A percentile compares a stretch with the other conserved stretches of the same genome.
phyloP scores from a whole-genome alignment of 2,888 invertebrate genomes.

The Synanthedon vespiformis region DNA sequence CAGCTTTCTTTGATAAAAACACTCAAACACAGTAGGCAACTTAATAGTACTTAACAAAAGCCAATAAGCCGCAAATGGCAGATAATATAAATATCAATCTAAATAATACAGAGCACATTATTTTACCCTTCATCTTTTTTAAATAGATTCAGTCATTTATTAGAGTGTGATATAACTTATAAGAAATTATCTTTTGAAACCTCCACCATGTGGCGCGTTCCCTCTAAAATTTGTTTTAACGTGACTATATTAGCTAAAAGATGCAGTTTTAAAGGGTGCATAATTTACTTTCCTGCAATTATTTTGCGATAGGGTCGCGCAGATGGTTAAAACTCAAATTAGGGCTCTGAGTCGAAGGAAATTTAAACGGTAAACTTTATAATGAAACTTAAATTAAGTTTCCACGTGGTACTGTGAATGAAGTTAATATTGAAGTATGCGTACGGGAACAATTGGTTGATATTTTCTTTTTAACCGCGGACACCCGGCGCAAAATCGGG shows the following conservation, averaged over 20 bases:
- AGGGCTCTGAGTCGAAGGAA: constrained; percentile 37
- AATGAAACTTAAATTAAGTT: constrained; percentile 44
- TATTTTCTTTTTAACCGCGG: too few relatives aligned
- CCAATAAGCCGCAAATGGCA: too few relatives aligned
- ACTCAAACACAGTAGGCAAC: too few relatives aligned
- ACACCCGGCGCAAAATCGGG: too few relatives aligned
- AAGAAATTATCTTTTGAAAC: constrained; percentile 51
- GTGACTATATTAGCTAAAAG: constrained; percentile 54
- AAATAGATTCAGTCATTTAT: constrained; percentile 5
- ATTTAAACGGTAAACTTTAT: constrained; percentile 42
- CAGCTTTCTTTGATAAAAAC: too few relatives aligned
- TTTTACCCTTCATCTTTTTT: constrained; percentile 22
- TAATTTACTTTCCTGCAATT: constrained; percentile 64
- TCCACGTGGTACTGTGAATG: constrained; percentile 8
- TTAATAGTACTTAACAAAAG: too few relatives aligned
- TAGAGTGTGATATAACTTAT: constrained; percentile 33
- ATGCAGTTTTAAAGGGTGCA: constrained; percentile 65
- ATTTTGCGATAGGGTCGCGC: constrained; percentile 62
- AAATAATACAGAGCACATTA: constrained; percentile 13
- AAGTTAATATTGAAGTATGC: too few relatives aligned
- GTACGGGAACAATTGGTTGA: too few relatives aligned
- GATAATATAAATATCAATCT: too few relatives aligned
- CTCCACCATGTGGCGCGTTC: constrained; percentile 52
- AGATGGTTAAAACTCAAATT: constrained; percentile 52
- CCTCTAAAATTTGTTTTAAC: constrained; percentile 47